These are phyloP conservation scores for Agrilus biguttatus DNA, from an alignment of 2,888 invertebrate genomes.

Conservation along the genomic window DNA sequence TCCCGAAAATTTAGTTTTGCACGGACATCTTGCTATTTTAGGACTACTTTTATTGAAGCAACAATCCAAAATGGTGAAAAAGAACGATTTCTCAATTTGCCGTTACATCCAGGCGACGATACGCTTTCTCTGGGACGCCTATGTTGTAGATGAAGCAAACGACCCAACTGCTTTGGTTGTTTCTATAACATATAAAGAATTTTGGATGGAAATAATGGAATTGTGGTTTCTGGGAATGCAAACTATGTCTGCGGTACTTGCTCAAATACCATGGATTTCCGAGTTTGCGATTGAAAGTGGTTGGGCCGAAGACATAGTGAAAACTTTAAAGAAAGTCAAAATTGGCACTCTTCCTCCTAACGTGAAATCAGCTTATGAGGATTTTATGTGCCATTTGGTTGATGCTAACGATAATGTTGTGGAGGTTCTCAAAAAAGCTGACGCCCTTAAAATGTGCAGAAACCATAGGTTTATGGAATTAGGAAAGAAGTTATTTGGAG, in stretches of 20 bases:
- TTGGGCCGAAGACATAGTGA: constrained; percentile 82
- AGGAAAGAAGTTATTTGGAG: constrained; percentile 76
- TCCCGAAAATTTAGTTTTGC: constrained; percentile 69
- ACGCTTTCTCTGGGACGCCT: constrained; percentile 85
- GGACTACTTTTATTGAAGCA: constrained; percentile 74
- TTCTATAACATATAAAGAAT: constrained; percentile 70
- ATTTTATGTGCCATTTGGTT: constrained; percentile 71
- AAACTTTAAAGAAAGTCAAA: constrained; percentile 68
- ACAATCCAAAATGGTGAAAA: constrained; percentile 67
- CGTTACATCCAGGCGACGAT: constrained; percentile 81
- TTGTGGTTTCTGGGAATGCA: constrained; percentile 92
- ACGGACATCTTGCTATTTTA: constrained; percentile 72
- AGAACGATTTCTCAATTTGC: constrained; percentile 79
- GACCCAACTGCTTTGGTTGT: constrained; percentile 72
- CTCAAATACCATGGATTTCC: constrained; percentile 75
- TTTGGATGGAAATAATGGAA: constrained; percentile 82
- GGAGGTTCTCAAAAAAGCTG: constrained; percentile 64
- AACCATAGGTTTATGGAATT: constrained; percentile 81
- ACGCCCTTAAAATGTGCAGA: constrained; percentile 69
- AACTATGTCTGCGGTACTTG: constrained; percentile 70
- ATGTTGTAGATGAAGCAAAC: constrained; percentile 76
- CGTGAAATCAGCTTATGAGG: constrained; percentile 81
- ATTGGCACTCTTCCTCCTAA: constrained; percentile 68
- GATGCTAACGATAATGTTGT: constrained; percentile 61
- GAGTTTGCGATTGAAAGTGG: constrained; percentile 86